phyloP scores from a whole-genome alignment of 2,113 vertebrate species.

The Coturnix japonica region DNA sequence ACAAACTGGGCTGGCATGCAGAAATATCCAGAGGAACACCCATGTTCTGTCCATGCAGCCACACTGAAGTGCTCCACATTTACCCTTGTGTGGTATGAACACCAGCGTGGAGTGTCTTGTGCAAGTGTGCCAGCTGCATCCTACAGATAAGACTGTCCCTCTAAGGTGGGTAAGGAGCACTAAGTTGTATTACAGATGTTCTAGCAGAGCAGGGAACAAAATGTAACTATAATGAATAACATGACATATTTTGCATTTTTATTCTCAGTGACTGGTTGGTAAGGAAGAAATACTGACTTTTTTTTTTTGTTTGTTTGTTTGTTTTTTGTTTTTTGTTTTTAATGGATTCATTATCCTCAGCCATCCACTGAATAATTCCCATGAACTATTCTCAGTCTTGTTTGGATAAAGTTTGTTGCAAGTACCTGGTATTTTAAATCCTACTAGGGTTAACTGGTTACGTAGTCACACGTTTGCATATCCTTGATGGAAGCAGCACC shows the following conservation, averaged over 20 bases:
- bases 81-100: neutral
- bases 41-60: fast-evolving
- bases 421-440: neutral
- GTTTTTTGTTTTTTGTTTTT: neutral
- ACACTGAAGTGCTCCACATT: neutral
- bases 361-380: neutral
- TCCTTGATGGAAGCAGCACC: neutral
- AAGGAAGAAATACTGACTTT: neutral
- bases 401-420: conserved; percentile 4
- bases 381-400: neutral
- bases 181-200: neutral
- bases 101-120: fast-evolving
- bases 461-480: neutral
- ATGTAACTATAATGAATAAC: neutral
- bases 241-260: neutral
- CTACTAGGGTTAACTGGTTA: neutral
- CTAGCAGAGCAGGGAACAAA: fast-evolving
- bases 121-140: neutral
- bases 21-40: neutral
- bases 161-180: neutral
- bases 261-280: neutral
- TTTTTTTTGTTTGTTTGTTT: too few relatives aligned
- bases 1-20: neutral
- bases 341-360: neutral
- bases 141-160: neutral